Percentiles rank a stretch among this genome's conserved stretches.
Evolutionary conservation across 2,888 invertebrate species (phyloP).

Genomic region (Noctua pronuba): DNA sequence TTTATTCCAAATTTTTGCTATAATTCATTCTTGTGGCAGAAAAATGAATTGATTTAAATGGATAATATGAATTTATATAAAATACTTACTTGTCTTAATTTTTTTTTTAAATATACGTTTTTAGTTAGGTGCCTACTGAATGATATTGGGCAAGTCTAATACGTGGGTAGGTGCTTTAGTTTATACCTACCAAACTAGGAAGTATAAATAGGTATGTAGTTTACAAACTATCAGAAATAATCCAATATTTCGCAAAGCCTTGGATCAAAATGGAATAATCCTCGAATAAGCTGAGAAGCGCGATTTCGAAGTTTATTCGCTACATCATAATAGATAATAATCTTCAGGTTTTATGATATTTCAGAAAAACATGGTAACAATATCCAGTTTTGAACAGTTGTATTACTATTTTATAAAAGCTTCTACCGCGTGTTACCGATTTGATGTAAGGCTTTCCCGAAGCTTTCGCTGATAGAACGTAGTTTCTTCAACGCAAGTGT

Average conservation of each 20-base stretch:
- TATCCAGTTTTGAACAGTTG: background rate
- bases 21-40: background rate
- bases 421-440: background rate
- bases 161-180: slow-evolving; percentile 1
- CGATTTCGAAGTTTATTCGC: slow-evolving; percentile 24
- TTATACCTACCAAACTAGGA: slow-evolving; percentile 12
- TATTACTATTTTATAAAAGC: background rate
- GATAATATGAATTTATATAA: background rate
- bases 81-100: background rate
- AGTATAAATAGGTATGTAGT: too few relatives aligned
- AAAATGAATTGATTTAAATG: too few relatives aligned
- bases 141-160: background rate
- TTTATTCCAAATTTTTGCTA: background rate
- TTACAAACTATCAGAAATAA: slow-evolving; percentile 16
- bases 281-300: background rate
- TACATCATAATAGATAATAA: slow-evolving; percentile 3
- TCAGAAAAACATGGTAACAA: slow-evolving; percentile 1
- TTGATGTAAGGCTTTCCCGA: background rate
- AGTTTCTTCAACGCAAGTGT: background rate
- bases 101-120: too few relatives aligned
- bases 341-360: background rate
- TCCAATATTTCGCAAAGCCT: slow-evolving; percentile 9
- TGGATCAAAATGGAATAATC: slow-evolving; percentile 18
- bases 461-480: background rate
- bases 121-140: background rate